Conservation (phyloP, 2,113 vertebrate species). For the Vulpes vulpes region DNA sequence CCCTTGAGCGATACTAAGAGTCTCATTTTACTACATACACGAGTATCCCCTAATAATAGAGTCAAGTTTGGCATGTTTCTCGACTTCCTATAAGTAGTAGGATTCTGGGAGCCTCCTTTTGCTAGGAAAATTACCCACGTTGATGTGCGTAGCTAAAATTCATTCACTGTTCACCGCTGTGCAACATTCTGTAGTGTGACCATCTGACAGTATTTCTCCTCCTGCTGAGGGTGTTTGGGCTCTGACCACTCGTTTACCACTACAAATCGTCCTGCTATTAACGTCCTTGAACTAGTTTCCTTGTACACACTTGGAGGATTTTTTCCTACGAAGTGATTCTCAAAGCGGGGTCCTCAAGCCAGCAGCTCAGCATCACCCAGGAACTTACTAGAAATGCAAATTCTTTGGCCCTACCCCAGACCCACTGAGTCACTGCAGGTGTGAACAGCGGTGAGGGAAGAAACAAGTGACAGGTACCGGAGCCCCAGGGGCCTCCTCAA, state of each 20-base stretch:
- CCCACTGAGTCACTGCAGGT: not conserved
- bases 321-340: not conserved
- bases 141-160: not conserved
- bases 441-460: not conserved
- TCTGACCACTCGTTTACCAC: not conserved
- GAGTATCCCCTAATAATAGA: not conserved
- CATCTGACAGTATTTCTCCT: not conserved
- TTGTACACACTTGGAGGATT: not conserved
- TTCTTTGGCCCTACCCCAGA: not conserved
- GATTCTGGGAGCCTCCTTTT: not conserved
- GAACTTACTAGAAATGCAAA: not conserved
- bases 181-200: not conserved
- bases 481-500: not conserved
- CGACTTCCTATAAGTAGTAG: not conserved
- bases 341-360: not conserved
- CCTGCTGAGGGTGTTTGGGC: too few relatives aligned
- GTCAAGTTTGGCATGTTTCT: not conserved
- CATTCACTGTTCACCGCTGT: not conserved
- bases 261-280: not conserved
- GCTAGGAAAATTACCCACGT: not conserved
- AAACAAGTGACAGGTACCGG: rapidly evolving
- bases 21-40: not conserved
- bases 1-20: not conserved
- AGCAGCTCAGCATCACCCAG: not conserved
- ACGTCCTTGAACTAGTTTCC: not conserved